Conservation (phyloP, 2,797 vertebrate species). For the Bradypodion pumilum region DNA sequence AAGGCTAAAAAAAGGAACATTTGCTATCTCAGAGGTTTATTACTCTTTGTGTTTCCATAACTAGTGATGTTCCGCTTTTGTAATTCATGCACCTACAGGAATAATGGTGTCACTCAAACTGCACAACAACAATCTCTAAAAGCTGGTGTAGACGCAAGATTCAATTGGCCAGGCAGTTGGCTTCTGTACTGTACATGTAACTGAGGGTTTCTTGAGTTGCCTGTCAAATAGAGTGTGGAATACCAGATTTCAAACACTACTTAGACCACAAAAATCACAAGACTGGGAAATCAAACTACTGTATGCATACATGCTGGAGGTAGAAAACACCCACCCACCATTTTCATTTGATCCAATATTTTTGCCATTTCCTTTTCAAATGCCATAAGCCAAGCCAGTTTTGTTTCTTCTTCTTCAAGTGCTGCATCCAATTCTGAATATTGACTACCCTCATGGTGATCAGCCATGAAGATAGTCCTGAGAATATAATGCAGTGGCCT, state of each 20-base stretch:
- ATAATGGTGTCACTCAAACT: slow-evolving; percentile 32
- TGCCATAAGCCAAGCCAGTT: not conserved
- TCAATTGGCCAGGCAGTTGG: not conserved
- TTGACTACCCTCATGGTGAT: too few species aligned
- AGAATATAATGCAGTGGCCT: too few species aligned
- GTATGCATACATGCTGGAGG: not conserved
- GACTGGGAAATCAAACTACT: not conserved
- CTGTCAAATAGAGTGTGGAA: not conserved
- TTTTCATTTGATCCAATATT: not conserved
- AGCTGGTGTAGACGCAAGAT: not conserved
- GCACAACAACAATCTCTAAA: slow-evolving; percentile 33
- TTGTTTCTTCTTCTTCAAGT: too few species aligned
- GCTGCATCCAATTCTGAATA: too few species aligned
- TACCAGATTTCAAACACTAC: not conserved
- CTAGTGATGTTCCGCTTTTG: slow-evolving; percentile 17
- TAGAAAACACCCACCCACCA: not conserved
- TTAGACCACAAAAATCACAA: not conserved
- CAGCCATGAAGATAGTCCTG: too few species aligned
- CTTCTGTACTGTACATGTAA: not conserved
- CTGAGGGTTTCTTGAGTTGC: not conserved
- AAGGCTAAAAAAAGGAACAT: not conserved
- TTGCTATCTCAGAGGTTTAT: not conserved
- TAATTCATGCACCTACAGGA: slow-evolving; percentile 45
- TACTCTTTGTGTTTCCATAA: slow-evolving; percentile 28
- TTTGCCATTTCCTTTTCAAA: not conserved